Conservation (phyloP, 2,888 invertebrate species). For the Atrina japonica region DNA sequence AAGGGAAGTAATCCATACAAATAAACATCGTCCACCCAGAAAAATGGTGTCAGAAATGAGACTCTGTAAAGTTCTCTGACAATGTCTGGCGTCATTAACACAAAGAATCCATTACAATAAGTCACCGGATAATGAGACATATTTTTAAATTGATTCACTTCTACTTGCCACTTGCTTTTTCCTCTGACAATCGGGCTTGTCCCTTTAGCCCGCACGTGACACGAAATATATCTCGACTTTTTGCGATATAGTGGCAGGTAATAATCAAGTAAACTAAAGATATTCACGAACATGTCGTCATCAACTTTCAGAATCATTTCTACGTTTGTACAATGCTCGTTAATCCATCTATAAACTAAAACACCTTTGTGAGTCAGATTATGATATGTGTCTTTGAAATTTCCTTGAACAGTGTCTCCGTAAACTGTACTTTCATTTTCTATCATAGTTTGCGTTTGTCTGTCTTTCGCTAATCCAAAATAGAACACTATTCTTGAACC, state of each 20-base stretch:
- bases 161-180: conserved; percentile 67
- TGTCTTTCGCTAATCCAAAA: conserved; percentile 58
- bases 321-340: conserved; percentile 63
- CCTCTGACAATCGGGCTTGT: conserved; percentile 64
- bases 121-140: conserved; percentile 69
- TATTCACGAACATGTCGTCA: conserved; percentile 72
- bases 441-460: conserved; percentile 55
- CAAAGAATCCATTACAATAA: conserved; percentile 77
- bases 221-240: conserved; percentile 57
- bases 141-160: conserved; percentile 64
- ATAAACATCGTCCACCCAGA: conserved; percentile 80
- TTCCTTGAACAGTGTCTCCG: conserved; percentile 71
- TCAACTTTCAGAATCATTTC: conserved; percentile 68
- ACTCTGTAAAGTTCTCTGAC: conserved; percentile 69
- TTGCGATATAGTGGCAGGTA: conserved; percentile 55
- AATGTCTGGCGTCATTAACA: conserved; percentile 67
- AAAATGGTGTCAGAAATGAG: conserved; percentile 73
- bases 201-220: conserved; percentile 59
- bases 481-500: conserved; percentile 64
- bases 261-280: conserved; percentile 62
- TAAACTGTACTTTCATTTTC: conserved; percentile 65
- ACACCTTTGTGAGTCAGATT: conserved; percentile 74
- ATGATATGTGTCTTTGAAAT: conserved; percentile 67
- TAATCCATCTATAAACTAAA: conserved; percentile 65
- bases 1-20: conserved; percentile 73